Base-by-base conservation (phyloP, 2,113 vertebrate genomes). In the Laterallus jamaicensis region DNA sequence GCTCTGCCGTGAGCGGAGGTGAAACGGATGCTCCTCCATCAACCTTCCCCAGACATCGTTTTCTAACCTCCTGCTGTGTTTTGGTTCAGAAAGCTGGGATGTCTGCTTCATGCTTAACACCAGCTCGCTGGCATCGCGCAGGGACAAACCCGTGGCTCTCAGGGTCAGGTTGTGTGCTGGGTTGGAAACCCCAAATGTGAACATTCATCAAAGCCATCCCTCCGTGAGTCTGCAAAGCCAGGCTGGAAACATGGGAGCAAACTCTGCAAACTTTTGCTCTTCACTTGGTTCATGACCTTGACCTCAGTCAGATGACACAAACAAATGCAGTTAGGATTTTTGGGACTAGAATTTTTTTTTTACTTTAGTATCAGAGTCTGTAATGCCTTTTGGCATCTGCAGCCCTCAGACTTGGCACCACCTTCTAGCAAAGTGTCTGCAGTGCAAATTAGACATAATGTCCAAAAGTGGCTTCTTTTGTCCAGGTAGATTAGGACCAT, bases 401-500 rank as follows among this genome's bases (percentile, higher is more conserved):
- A 82, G 21, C 32, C 31, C 21, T 21, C 26, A 8, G 32, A 11
- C 32, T 39, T 35, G 28, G 28, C 35, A 15, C 14, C 44, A 11
- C 14, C n/a, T 76, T 75, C n/a, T 47, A 75, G 69, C 37, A 24
- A 40, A 49, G 50, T 5, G 35, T 13, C 5, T 32, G 42, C 7
- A 11, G 44, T 19, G 15, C 21, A 55, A 32, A 24, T 44, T 40
- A 11, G 32, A 62, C 15, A 2, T n/a, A 5, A 35, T 10, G 32
- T 22, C 32, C 25, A 32, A 84, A 81, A 71, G 42, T 1, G 1
- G 19, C 68, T 67, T 25, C 19, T 63, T 62, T 55, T 39, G 35
- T 37, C 29, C 1, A 1, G 29, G 25, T 40, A 29, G 54, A 13
- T 21, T 0, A 2, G 24, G 52, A 31, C 26, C 2, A 0, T 60